Base-by-base conservation (phyloP, 2,113 vertebrate genomes). In the Mungos mungo region DNA sequence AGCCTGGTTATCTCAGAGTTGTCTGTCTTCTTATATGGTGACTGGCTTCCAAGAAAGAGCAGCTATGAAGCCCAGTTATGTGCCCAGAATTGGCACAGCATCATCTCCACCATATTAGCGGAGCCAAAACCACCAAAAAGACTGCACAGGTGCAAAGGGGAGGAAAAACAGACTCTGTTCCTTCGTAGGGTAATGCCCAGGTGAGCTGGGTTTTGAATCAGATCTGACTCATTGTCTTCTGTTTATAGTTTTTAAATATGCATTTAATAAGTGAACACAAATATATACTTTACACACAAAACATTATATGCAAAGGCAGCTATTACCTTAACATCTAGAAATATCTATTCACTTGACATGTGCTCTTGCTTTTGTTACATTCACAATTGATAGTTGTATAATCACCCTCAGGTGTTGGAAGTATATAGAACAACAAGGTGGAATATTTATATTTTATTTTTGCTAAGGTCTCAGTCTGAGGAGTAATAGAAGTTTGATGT, bases 381-480 rank as follows among this genome's bases (percentile, higher is more conserved):
- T 74, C 85, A 71, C 31, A 74, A 66, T 8, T 82, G 41, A 86
- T 47, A 77, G 50, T 63, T 41, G 21, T 82, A 31, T 71, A 69
- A 92, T 63, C 52, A 83, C 47, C 13, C 68, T 92, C n/a, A 86
- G 47, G n/a, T 54, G 29, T 4, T n/a, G 27, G 47, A 79, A 86
- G 13, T 74, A 10, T 90, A 12, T 90, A 38, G 77, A n/a, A 94
- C 69, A 11, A 38, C 86, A 83, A 66, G 29, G 25, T 76, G 35
- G 84, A 91, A 35, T 79, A 94, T 80, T 96, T 81, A 41, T 3
- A 69, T 7, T 88, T 91, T 63, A 45, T 88, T 80, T 82, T 93
- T 16, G 23, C 54, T 8, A 29, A 14, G 60, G 11, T 79, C 31
- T 69, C 74, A 68, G 9, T 88, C 74, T 66, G 81, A 71, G 65